Evolutionary conservation across 2,113 vertebrate genomes (phyloP).

Genomic region (Psilopogon haemacephalus): DNA sequence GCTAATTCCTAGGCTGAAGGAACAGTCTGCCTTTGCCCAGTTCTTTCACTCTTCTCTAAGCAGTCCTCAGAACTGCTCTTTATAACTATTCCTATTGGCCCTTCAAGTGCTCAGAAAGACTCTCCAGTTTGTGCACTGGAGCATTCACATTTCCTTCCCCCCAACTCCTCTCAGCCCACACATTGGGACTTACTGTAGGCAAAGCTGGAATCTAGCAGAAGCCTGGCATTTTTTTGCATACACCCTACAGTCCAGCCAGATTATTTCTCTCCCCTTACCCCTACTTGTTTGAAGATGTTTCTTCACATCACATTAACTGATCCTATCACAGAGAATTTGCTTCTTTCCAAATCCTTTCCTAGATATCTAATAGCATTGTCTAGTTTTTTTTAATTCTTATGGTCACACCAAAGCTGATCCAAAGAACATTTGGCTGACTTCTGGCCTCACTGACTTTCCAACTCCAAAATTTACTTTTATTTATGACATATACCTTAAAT

Average conservation of each 20-base stretch:
- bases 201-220: neutral
- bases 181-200: neutral
- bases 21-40: neutral
- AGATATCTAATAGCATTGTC: neutral
- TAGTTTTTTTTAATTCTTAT: neutral
- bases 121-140: neutral
- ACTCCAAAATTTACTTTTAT: neutral
- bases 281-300: neutral
- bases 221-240: neutral
- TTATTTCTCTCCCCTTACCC: neutral
- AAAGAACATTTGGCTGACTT: neutral
- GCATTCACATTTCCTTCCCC: neutral
- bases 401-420: neutral
- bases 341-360: neutral
- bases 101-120: neutral
- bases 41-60: neutral
- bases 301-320: neutral
- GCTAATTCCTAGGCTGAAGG: neutral
- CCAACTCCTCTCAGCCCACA: neutral
- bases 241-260: neutral
- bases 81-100: neutral
- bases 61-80: neutral
- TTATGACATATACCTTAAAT: neutral
- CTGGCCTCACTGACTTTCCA: neutral
- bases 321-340: neutral